Base-by-base conservation (phyloP, 1,140 invertebrate genomes). In the Oryctes rhinoceros region DNA sequence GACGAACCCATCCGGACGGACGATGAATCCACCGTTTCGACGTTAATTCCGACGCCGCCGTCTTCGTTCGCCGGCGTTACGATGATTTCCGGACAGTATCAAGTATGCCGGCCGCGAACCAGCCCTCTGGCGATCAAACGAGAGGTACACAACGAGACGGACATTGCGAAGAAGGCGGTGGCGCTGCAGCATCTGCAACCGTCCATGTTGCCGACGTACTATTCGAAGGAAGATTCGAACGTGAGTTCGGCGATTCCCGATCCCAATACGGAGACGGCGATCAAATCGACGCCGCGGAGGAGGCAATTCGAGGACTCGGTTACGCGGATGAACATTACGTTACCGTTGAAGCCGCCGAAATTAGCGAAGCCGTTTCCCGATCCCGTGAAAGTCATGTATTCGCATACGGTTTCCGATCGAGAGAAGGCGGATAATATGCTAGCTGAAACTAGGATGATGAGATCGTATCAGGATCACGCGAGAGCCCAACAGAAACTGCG, bases 361-460 rank as follows among this genome's bases (percentile, higher is more conserved):
- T 76, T 86, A 49, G 85, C 84, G 0, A 84, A 84, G 71, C 84
- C 85, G 11, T 86, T 86, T 79, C 85, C 86, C 9, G 83, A 86
- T 10, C 85, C 86, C 0, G 85, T 86, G 11, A 86, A 86, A 67
- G 80, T 84, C 5, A 44, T 44, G 39, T 44, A 44, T 10, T 44
- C 39, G 39, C 39, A 44, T 44, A 44, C 39, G 30, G 82, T 86
- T 1, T 86, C 84, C 30, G 85, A 86, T 81, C 83, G 84, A 48
- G 86, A 86, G 74, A 86, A 86, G 77, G 85, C 85, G 4, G 71
- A 75, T 15, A 15, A 30, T 18, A 75, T 75, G 71, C 15, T 75
- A 35, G 71, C 20, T 6, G 71, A 75, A 75, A 15, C 18, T 2
- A 20, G 13, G 35, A 75, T 75, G 71, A 37, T 24, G 59, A 44